Percentiles rank a stretch among this genome's conserved stretches.
Evolutionary conservation across 2,888 invertebrate genomes (phyloP).

Genomic region (Trilocha varians): DNA sequence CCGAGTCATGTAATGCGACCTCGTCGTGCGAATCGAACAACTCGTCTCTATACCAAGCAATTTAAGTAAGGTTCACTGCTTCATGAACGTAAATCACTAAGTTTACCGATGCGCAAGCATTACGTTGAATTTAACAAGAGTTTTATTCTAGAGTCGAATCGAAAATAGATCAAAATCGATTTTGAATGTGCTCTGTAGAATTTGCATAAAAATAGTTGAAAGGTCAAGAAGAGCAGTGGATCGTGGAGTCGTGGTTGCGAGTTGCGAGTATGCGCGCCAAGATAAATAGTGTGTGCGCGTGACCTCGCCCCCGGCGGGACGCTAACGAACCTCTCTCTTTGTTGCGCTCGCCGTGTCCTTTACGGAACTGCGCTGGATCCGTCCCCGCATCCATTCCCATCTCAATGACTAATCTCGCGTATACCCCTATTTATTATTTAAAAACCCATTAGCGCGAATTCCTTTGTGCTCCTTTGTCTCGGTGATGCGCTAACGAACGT

Average conservation of each 20-base stretch:
- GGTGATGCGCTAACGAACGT: conserved; percentile 52
- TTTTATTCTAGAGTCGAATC: no score
- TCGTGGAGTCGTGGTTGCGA: background rate
- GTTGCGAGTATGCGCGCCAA: conserved; percentile 9
- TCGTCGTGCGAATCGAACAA: conserved; percentile 9
- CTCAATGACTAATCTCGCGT: conserved; percentile 33
- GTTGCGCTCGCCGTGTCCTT: conserved; percentile 41
- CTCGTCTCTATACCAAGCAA: conserved; percentile 12
- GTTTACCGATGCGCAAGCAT: conserved; percentile 59
- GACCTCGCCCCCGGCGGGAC: conserved; percentile 58
- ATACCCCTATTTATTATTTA: conserved; percentile 27
- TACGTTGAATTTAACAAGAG: conserved; percentile 17
- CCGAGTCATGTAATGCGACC: conserved; percentile 40
- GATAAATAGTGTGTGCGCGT: conserved; percentile 48
- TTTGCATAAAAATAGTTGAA: conserved; percentile 15
- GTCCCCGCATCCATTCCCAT: conserved; percentile 29
- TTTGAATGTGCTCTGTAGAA: background rate
- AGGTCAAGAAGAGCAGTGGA: conserved; percentile 5
- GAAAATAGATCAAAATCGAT: no score
- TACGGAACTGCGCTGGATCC: conserved; percentile 39
- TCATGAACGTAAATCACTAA: conserved; percentile 50
- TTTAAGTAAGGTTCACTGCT: conserved; percentile 45
- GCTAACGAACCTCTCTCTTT: conserved; percentile 63
- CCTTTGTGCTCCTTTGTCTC: conserved; percentile 26
- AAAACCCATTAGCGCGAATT: conserved; percentile 30